These are phyloP conservation scores for Pyrochroa serraticornis DNA, from an alignment of 2,888 invertebrate species.

Conservation along the genomic window DNA sequence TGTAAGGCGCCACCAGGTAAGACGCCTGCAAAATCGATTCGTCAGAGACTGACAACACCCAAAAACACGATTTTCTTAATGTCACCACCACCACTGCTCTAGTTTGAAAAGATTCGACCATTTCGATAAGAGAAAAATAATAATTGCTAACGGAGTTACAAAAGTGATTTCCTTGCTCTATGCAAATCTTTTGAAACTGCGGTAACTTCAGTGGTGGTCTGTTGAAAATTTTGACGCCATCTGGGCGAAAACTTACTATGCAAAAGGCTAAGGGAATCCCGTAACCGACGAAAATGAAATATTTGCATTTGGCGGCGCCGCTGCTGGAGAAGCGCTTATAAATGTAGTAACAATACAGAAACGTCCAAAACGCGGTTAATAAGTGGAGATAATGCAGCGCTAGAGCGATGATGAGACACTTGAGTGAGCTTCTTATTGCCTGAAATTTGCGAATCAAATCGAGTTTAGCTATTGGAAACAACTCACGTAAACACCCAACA, in stretches of 20 bases:
- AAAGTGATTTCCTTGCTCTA: neutral
- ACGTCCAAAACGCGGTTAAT: slow-evolving; percentile 73
- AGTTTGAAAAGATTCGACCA: too few relatives aligned
- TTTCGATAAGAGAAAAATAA: too few relatives aligned
- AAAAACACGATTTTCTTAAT: too few relatives aligned
- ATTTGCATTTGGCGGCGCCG: slow-evolving; percentile 62
- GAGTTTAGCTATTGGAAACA: neutral
- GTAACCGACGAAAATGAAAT: slow-evolving; percentile 67
- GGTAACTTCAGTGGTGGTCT: too few relatives aligned
- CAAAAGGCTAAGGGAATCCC: slow-evolving; percentile 68
- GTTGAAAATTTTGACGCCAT: too few relatives aligned
- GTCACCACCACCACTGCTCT: too few relatives aligned
- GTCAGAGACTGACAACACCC: neutral
- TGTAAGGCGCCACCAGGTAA: slow-evolving; percentile 70
- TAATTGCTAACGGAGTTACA: neutral
- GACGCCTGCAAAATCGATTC: slow-evolving; percentile 58
- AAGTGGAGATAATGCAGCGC: slow-evolving; percentile 74
- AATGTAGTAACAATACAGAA: slow-evolving; percentile 68
- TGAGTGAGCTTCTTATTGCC: slow-evolving; percentile 68
- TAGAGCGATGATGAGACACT: slow-evolving; percentile 71
- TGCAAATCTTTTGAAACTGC: too few relatives aligned
- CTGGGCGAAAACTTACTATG: slow-evolving; percentile 61
- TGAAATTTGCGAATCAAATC: slow-evolving; percentile 47
- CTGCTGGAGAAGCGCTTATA: slow-evolving; percentile 62
- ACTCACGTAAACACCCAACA: slow-evolving; percentile 70